Evolutionary conservation across 2,888 invertebrate genomes (phyloP), one percentile per base, ranked within the genome.

Genomic region (Oligia latruncula): DNA sequence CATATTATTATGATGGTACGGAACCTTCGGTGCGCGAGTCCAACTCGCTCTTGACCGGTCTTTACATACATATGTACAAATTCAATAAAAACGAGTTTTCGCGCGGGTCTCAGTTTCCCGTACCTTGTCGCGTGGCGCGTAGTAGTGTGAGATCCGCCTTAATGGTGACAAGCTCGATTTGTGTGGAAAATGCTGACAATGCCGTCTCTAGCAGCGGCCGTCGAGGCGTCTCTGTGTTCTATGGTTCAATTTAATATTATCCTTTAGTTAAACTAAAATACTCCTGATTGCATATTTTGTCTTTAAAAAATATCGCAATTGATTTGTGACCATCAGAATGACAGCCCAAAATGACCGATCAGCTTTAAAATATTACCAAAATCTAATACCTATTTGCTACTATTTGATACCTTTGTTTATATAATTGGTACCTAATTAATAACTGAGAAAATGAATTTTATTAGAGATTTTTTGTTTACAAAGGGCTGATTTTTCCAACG

Each of bases 201-300:
- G 17, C 3, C 29, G 29, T 73, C 29, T 40, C 20, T 46, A 58
- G 23, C 74, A 46, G 11, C 43, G 55, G 55, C 74, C 8, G 8
- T 29, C 29, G 8, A 35, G 11, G 23, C 1, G n/a, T 29, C n/a
- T 46, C 58, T 9, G 11, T 58, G 46, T 17, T 46, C 58, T 60
- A 4, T 60, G 13, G n/a, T 74, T 23, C 13, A 74, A 72, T 35
- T 43, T 20, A 43, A 74, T 72, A 9, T 71, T 74, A 20, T 29
- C n/a, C 1, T 66, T 73, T 49, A 73, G 15, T 4, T 17, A 20
- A 49, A 23, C 68, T 73, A 49, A 35, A 73, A n/a, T 17, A 64
- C 40, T 29, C 13, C 29, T 68, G 15, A 15, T 73, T 73, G 35
- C 23, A 60, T 35, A 13, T 74, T 20, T 49, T 49, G 2, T n/a